Evolutionary conservation across 2,888 invertebrate species (phyloP), one percentile per base, ranked within the genome.

Genomic region (Flabesymbios commensalis): DNA sequence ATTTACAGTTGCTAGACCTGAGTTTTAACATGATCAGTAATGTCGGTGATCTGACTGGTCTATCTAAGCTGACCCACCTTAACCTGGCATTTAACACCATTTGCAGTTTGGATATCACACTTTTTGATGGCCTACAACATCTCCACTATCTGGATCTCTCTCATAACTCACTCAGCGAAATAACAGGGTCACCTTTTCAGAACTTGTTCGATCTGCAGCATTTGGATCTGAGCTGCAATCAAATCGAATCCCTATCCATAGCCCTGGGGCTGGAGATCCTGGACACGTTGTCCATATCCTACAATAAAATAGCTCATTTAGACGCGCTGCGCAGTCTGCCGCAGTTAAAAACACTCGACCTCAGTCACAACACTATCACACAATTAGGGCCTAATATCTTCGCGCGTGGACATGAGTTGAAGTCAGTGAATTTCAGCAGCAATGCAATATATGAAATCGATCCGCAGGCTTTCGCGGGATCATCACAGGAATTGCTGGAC

Each of bases 391-490:
- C 72, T 1, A 70, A 72, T 32, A 69, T 73, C 1, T 64, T 62
- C 45, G 31, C 58, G 1, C 49, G 55, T 10, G 57, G 62, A 2
- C 67, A 67, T 19, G 67, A 69, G 33, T 62, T 80, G n/a, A 43
- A 65, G 10, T 19, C 51, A 5, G 76, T 71, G 1, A 74, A 75
- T 54, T 74, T 79, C 65, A 75, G 76, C 56, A 41, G 60, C 28
- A 80, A 80, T 65, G 64, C 63, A 22, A 76, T 80, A 31, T 48
- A 56, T 1, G 64, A 53, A 19, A 53, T 78, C 0, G 68, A 73
- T 58, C 69, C 71, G 43, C 68, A 65, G 7, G 69, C 76, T 2
- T 79, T 80, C 63, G 63, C 69, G 17, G 73, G 71, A n/a, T 63
- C 71, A 19, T 65, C 73, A 14, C 75, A 76, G 2, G 65, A 70